phyloP scores from a whole-genome alignment of 2,888 invertebrate species.

The Clepsis dumicolana region DNA sequence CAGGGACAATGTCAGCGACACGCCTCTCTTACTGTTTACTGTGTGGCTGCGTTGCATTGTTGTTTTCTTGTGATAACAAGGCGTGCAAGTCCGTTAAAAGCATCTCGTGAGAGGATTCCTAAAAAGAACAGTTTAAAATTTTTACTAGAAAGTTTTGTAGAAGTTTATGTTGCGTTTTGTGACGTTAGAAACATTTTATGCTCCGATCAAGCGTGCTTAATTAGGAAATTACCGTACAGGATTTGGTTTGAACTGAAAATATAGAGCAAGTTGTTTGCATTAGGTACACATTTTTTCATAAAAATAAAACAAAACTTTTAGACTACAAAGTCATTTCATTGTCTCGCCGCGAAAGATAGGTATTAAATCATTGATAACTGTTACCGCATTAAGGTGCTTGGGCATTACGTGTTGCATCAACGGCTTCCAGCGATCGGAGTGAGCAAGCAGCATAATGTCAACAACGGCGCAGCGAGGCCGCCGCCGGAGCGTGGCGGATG shows the following conservation, averaged over 20 bases:
- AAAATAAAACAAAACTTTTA: not conserved
- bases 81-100: conserved; percentile 3
- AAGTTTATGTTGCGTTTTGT: no score
- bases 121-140: not conserved
- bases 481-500: conserved; percentile 47
- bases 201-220: not conserved
- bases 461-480: conserved; percentile 42
- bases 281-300: not conserved
- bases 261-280: not conserved
- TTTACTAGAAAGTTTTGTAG: not conserved
- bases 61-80: conserved; percentile 1
- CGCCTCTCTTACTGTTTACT: conserved; percentile 16
- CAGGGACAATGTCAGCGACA: conserved; percentile 18
- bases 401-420: conserved; percentile 5
- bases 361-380: not conserved
- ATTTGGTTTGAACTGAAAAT: no score
- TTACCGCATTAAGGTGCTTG: not conserved
- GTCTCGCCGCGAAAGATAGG: not conserved
- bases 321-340: no score
- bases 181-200: no score
- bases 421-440: not conserved
- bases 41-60: no score
- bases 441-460: conserved; percentile 12
- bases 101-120: not conserved
- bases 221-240: not conserved